Conservation (phyloP, 2,797 vertebrate genomes). For the Trematocara caparti region DNA sequence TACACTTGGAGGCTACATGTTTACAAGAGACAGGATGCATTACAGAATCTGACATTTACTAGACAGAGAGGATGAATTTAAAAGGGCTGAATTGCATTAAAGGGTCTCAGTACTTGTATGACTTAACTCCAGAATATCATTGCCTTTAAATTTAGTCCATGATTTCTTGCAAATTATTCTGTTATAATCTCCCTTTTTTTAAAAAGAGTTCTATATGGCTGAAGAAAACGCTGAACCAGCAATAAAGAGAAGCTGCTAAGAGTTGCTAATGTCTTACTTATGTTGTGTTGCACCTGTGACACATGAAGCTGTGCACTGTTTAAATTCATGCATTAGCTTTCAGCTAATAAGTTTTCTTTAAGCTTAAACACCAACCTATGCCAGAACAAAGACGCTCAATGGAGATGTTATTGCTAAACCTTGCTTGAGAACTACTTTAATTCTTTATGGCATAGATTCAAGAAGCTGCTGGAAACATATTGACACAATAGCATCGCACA, state of each 20-base stretch:
- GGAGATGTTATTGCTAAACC: neutral
- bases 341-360: neutral
- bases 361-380: neutral
- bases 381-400: neutral
- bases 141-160: neutral
- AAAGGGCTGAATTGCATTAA: neutral
- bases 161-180: neutral
- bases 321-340: neutral
- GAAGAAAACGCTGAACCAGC: neutral
- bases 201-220: rapidly evolving
- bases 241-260: neutral
- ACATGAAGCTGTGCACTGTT: neutral
- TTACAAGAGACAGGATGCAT: neutral
- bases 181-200: neutral
- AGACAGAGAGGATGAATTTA: neutral
- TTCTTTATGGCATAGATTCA: neutral
- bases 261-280: neutral
- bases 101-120: neutral
- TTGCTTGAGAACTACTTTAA: neutral
- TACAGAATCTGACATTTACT: neutral
- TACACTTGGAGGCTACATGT: neutral
- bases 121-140: neutral
- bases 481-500: neutral
- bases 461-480: neutral
- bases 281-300: neutral